Base-by-base conservation (phyloP, 2,888 invertebrate species). In the Paralinhomoeus sp. region DNA sequence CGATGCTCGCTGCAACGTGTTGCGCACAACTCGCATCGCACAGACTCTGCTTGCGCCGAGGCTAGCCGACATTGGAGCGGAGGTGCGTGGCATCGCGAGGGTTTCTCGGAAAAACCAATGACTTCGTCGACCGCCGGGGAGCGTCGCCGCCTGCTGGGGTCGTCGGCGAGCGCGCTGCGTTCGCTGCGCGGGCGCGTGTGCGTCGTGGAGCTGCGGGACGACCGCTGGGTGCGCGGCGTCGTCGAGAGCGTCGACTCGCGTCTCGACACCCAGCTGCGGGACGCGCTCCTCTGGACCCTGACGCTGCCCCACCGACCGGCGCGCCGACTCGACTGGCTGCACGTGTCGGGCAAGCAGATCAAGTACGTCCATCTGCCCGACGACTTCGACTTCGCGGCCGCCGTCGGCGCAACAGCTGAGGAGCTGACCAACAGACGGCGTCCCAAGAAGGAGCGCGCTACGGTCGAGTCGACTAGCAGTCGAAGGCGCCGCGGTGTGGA, bases 321-420 rank as follows among this genome's bases (percentile, higher is more conserved):
- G 22, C 15, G 2, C 47, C 45, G 7, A 24, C 31, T 40, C 22
- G 37, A 48, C 24, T n/a, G 33, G 37, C 59, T 60, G 41, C 60
- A 50, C 49, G 53, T 62, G 17, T 53, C 54, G 45, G 61, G 61
- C 21, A 48, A 46, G 31, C 54, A 55, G 27, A 55, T 62, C 17
- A 49, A 61, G 23, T 61, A 54, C 53, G 61, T 62, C 1, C 58
- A 60, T 37, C 56, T 62, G 24, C 61, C 61, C n/a, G 60, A 61
- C 45, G 52, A 59, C 42, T 48, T 62, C 5, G 50, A 61, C 41
- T 57, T 61, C 44, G 49, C 50, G 35, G 15, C 20, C 34, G 31
- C 41, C 24, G 37, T 37, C n/a, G 27, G 36, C 45, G 24, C 21
- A 24, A 5, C 43, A 36, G 21, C 24, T 45, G 44, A 34, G 18